Percentiles rank a stretch among this genome's conserved stretches.
phyloP scores from a whole-genome alignment of 2,888 invertebrate genomes.

The Choristoneura rosaceana region DNA sequence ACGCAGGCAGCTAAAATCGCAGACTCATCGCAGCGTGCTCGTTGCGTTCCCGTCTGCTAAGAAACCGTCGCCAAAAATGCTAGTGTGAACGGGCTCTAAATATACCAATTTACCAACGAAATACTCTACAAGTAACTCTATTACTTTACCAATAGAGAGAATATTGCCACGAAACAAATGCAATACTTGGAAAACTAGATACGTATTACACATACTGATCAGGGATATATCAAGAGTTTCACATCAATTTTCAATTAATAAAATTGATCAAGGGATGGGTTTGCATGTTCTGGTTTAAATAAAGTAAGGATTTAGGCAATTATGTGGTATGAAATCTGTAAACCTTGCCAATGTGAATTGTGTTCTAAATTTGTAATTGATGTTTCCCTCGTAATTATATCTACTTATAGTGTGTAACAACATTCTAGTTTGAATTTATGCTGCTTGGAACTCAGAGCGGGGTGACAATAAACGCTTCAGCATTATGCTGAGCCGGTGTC shows the following conservation, averaged over 20 bases:
- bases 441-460: no score
- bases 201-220: conserved; percentile 53
- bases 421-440: no score
- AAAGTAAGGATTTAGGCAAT: conserved; percentile 26
- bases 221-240: conserved; percentile 26
- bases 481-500: no score
- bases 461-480: no score
- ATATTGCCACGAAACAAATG: conserved; percentile 30
- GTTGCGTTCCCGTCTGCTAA: no score
- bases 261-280: conserved; percentile 10
- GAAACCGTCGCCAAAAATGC: no score
- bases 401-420: background rate
- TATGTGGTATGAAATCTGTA: conserved; percentile 28
- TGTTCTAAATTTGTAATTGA: conserved; percentile 3
- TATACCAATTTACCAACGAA: conserved; percentile 1
- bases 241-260: conserved; percentile 21
- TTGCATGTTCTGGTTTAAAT: conserved; percentile 15
- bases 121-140: conserved; percentile 35
- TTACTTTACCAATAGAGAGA: conserved; percentile 45
- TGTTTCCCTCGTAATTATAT: background rate
- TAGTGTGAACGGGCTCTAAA: background rate
- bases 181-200: conserved; percentile 48
- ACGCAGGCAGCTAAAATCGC: no score
- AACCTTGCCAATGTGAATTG: background rate
- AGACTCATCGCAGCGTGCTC: no score